A percentile compares a stretch with the other conserved stretches of the same genome.
Conservation (phyloP, 1,140 invertebrate genomes). For the Ostrea denselamellosa region DNA sequence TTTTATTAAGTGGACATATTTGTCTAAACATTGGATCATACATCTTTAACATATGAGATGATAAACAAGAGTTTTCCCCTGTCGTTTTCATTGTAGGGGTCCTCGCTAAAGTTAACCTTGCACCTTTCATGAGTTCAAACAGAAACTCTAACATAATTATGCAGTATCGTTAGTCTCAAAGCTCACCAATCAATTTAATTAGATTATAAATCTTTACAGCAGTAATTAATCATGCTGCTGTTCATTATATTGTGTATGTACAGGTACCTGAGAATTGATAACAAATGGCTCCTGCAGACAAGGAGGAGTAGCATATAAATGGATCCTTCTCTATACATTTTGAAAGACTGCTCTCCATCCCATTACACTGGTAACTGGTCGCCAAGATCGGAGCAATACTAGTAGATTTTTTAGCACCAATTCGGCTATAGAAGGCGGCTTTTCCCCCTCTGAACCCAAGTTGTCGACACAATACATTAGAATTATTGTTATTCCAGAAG, state of each 20-base stretch:
- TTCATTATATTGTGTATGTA: background rate
- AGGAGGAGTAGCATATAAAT: slow-evolving; percentile 47
- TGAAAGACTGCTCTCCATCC: slow-evolving; percentile 53
- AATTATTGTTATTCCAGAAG: slow-evolving; percentile 58
- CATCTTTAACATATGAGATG: too few species aligned
- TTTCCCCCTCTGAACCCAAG: slow-evolving; percentile 53
- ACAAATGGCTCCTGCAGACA: slow-evolving; percentile 63
- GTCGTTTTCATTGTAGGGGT: too few species aligned
- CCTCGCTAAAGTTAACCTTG: too few species aligned
- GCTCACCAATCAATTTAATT: too few species aligned
- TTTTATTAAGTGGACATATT: too few species aligned
- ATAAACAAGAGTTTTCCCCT: too few species aligned
- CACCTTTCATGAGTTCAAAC: too few species aligned
- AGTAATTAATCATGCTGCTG: slow-evolving; percentile 35
- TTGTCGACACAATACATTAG: slow-evolving; percentile 58
- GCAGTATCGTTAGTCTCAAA: too few species aligned
- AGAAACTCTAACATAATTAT: too few species aligned
- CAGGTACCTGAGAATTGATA: slow-evolving; percentile 57
- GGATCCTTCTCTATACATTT: slow-evolving; percentile 47
- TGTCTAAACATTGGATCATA: too few species aligned
- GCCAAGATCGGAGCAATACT: slow-evolving; percentile 53
- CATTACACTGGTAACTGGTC: slow-evolving; percentile 54
- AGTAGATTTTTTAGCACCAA: background rate
- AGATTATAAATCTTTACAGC: too few species aligned
- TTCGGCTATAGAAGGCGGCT: slow-evolving; percentile 47